Base-by-base conservation (phyloP, 1,140 invertebrate species). In the Papilio polyxenes region DNA sequence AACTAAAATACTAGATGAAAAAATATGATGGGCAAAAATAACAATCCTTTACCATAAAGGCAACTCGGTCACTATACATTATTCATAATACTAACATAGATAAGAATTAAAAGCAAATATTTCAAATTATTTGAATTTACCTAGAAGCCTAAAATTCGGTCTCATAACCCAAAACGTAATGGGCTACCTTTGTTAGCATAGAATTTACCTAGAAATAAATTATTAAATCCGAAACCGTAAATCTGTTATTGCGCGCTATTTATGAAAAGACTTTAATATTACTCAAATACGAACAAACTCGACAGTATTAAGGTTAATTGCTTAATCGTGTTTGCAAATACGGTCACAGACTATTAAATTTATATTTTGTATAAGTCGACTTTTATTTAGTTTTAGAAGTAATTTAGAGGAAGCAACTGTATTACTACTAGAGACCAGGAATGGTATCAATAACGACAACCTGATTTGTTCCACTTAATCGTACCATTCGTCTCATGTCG, bases 401-500 rank as follows among this genome's bases (percentile, higher is more conserved):
- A 62, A 40, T 62, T 48, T 69, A 23, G 40, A 48, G 8, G 31
- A 80, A 69, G 37, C 62, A 80, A 69, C 44, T 62, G 78, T 65
- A 65, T 49, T 80, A 49, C 17, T 44, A 20, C 62, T 69, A 20
- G n/a, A 40, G 8, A 80, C 59, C 78, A 49, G 37, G 44, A 49
- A 62, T 23, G 44, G 59, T 80, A 65, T 80, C 78, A 69, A 80
- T 80, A 40, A 80, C 59, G 62, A 40, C 44, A 69, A 80, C 40
- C 59, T 80, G 59, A 80, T 80, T 80, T 80, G n/a, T 59, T 80
- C 40, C 62, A 65, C 59, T 80, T 80, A 80, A 80, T 69, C 40
- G 62, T 62, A 69, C 56, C 40, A 80, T 80, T 80, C 78, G 56
- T 69, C 78, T 80, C 23, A 80, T 48, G 62, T 62, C 59, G 44